These are phyloP conservation scores for Stichodactyla helianthus DNA, from an alignment of 64 coral and sea anemone species.

Conservation along the genomic window DNA sequence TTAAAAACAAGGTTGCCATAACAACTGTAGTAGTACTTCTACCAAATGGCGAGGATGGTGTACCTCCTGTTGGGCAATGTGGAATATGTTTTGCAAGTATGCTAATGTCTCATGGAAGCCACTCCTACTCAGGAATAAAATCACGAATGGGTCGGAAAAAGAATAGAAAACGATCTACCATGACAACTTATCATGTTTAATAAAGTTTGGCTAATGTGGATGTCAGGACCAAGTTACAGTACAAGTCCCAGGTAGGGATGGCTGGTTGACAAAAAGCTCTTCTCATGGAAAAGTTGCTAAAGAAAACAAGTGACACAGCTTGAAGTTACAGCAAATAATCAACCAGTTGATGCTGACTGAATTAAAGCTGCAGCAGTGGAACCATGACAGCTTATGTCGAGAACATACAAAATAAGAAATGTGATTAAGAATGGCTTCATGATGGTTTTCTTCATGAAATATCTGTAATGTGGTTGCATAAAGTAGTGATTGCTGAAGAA, in stretches of 20 bases:
- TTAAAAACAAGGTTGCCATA: slow-evolving; percentile 41
- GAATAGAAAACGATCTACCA: slow-evolving; percentile 11
- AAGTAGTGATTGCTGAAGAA: too few relatives aligned
- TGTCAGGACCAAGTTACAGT: neutral
- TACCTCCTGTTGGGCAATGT: slow-evolving; percentile 62
- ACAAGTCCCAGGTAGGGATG: neutral
- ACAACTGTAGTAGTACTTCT: slow-evolving; percentile 45
- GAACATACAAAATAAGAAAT: too few relatives aligned
- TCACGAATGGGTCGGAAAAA: slow-evolving; percentile 15
- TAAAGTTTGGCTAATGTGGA: neutral
- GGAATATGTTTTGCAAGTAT: slow-evolving; percentile 73
- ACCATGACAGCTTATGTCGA: too few relatives aligned
- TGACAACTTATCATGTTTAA: slow-evolving; percentile 15
- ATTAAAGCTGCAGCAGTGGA: neutral
- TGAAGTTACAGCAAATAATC: neutral
- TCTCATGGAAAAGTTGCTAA: neutral
- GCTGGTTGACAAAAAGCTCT: neutral
- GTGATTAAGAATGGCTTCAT: too few relatives aligned
- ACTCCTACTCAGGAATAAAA: neutral
- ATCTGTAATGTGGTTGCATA: too few relatives aligned
- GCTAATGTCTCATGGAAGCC: slow-evolving; percentile 35
- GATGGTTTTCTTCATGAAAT: too few relatives aligned
- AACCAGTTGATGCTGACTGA: neutral
- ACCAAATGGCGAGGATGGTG: slow-evolving; percentile 47
- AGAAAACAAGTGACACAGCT: neutral